phyloP scores from a whole-genome alignment of 37 sponge, comb jelly and placozoan genomes.

The Ianthella basta region DNA sequence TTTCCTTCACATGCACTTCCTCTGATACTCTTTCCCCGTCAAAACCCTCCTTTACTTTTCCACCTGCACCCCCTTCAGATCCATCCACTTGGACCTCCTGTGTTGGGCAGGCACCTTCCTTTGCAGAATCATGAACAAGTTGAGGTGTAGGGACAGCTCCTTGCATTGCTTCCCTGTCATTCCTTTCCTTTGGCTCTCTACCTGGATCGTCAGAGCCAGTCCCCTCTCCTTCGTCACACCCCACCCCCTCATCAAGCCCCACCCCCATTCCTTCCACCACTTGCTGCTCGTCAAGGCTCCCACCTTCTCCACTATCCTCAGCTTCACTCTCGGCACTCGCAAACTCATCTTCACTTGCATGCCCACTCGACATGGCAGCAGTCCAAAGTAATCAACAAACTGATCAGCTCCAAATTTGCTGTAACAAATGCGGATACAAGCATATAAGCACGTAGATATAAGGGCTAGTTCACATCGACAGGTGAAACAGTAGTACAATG shows the following conservation, averaged over 20 bases:
- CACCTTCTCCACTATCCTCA: neutral
- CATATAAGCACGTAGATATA: too few species aligned
- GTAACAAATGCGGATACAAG: too few species aligned
- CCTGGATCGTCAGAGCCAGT: neutral
- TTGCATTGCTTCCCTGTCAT: slow-evolving; percentile 1
- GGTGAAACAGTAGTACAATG: too few species aligned
- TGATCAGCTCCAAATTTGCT: too few species aligned
- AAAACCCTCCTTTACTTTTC: neutral
- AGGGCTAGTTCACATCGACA: too few species aligned
- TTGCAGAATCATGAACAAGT: neutral
- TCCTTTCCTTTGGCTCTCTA: neutral
- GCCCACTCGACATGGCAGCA: neutral
- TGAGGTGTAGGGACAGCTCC: slow-evolving; percentile 10
- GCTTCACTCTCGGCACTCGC: slow-evolving; percentile 31
- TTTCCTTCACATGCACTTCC: slow-evolving; percentile 4
- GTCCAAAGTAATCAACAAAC: neutral
- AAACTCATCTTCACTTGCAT: slow-evolving; percentile 42
- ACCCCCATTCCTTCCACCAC: slow-evolving; percentile 31
- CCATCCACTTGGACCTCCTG: slow-evolving; percentile 20
- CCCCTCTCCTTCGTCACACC: slow-evolving; percentile 16
- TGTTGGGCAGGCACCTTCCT: neutral
- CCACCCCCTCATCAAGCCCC: neutral
- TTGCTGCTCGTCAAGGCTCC: neutral
- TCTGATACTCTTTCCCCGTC: slow-evolving; percentile 18
- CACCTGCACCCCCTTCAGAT: neutral